These are phyloP conservation scores for Anodontia alba DNA, from an alignment of 2,888 invertebrate genomes.

Conservation along the genomic window DNA sequence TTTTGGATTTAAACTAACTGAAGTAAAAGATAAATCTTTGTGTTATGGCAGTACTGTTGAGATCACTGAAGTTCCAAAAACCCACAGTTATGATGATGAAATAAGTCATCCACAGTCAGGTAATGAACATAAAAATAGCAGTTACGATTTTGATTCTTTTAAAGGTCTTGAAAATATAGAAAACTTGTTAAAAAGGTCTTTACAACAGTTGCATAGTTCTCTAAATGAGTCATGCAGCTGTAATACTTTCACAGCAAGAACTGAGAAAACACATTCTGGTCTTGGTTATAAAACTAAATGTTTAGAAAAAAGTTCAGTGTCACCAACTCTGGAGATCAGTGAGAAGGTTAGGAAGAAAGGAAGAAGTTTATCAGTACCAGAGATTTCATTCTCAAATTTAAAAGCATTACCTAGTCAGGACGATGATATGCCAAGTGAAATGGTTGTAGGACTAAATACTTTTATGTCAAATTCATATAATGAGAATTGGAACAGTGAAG, in stretches of 20 bases:
- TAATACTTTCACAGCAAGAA: background rate
- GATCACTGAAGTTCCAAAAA: too few species aligned
- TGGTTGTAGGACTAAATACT: background rate
- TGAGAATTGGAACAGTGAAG: background rate
- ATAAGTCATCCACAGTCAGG: too few species aligned
- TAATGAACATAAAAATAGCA: too few species aligned
- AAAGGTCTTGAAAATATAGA: slow-evolving; percentile 8
- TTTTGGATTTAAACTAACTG: background rate
- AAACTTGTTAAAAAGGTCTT: background rate
- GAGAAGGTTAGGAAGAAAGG: background rate
- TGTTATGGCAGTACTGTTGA: too few species aligned
- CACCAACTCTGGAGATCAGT: too few species aligned
- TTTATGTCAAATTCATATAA: background rate
- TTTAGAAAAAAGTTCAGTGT: background rate
- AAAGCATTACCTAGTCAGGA: background rate
- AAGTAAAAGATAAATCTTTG: background rate
- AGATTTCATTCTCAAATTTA: background rate
- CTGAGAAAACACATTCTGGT: background rate
- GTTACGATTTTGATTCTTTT: background rate
- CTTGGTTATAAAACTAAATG: background rate
- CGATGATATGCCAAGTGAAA: background rate
- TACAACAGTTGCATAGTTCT: background rate
- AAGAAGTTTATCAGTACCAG: slow-evolving; percentile 2
- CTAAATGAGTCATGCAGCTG: background rate
- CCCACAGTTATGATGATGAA: too few species aligned